Evolutionary conservation across 1,140 invertebrate genomes (phyloP), one percentile per base, ranked within the genome.

Genomic region (Papilio xuthus): DNA sequence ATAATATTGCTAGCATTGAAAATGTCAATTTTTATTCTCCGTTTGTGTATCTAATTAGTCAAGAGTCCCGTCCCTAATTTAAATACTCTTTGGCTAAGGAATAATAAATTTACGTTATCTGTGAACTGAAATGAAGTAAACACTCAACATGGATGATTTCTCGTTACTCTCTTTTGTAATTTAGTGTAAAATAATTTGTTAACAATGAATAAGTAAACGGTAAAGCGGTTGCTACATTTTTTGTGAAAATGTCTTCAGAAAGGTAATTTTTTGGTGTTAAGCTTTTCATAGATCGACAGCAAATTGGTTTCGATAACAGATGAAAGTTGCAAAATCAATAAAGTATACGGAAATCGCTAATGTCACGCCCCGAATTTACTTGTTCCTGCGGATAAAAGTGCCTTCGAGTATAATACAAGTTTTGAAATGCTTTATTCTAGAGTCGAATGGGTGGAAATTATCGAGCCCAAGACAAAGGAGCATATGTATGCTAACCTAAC

Each of bases 401-500:
- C 53, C 79, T 67, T 84, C 79, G 77, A 81, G 79, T 87, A 71
- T 82, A 84, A 84, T 82, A 80, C 85, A 84, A 85, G 78, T 79
- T 78, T 78, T 67, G 79, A 79, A 73, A 93, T 93, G 92, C 90
- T 93, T 89, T 92, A 92, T 95, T 95, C 90, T 90, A 96, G 97
- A 94, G 97, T 98, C 95, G 98, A 99, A 96, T 99, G 99, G 99
- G 98, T 99, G 92, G 99, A 99, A 95, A 99, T 99, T 89, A 98
- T 99, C 94, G 99, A 99, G 93, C 99, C 99, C 84, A 97, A 98
- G 91, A 98, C 98, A 84, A 98, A 98, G 94, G 98, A 99, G 95
- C 98, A 98, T 99, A 98, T 99, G 98, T 99, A 99, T 95, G 99
- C 98, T 91, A 99, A 99, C 96, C 95, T 99, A 81, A 98, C 97